Conservation (phyloP, 2,888 invertebrate genomes). For the Cotesia congregata region DNA sequence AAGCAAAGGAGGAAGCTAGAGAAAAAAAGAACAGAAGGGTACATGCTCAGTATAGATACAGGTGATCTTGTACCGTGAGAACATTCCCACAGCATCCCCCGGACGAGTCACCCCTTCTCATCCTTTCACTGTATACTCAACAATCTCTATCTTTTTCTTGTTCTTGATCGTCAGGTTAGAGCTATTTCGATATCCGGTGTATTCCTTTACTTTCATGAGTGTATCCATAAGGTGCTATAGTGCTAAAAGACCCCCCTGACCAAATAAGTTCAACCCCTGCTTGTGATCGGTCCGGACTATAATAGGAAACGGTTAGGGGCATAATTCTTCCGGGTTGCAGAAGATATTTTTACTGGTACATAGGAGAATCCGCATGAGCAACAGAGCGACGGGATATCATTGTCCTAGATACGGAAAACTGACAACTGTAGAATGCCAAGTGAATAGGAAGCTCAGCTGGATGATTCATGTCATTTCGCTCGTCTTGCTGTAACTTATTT, state of each 20-base stretch:
- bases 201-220: conserved; percentile 42
- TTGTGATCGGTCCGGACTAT: conserved; percentile 54
- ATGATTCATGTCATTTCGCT: conserved; percentile 19
- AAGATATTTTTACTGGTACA: conserved; percentile 43
- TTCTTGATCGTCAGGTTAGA: conserved; percentile 43
- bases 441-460: conserved; percentile 22
- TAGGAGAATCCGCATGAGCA: conserved; percentile 48
- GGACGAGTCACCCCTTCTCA: conserved; percentile 60
- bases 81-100: conserved; percentile 67
- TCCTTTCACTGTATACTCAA: conserved; percentile 49
- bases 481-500: background rate
- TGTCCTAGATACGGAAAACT: conserved; percentile 61
- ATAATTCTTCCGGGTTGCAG: conserved; percentile 61
- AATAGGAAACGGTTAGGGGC: conserved; percentile 66
- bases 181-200: conserved; percentile 42
- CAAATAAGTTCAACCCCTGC: conserved; percentile 56
- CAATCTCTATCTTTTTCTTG: conserved; percentile 43
- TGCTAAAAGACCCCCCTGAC: conserved; percentile 53
- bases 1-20: conserved; percentile 38
- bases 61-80: conserved; percentile 67
- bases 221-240: conserved; percentile 47
- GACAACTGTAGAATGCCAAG: conserved; percentile 52
- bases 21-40: conserved; percentile 34
- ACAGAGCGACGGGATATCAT: conserved; percentile 56
- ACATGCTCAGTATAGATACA: conserved; percentile 57